Evolutionary conservation across 2,797 vertebrate genomes (phyloP), one percentile per base, ranked within the genome.

Genomic region (Nannoperca obscura): DNA sequence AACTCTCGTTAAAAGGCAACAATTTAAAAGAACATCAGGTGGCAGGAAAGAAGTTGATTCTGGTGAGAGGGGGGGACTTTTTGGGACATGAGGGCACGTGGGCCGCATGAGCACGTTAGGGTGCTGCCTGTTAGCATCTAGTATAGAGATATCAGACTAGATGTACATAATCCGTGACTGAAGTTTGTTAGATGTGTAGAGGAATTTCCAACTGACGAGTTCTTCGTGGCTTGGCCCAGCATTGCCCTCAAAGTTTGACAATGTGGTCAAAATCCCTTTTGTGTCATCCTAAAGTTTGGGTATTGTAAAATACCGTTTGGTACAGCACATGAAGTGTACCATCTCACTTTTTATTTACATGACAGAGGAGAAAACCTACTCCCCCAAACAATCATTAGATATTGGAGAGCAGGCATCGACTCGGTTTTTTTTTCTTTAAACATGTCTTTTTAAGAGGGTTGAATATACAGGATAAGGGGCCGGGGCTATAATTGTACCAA

Each of bases 1-100:
- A 95, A 95, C 92, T 94, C 89, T 91, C 87, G 87, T 92, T 88
- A 88, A 90, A 94, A 91, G 91, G 85, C 90, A 93, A 90, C 82
- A 87, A 84, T 73, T 81, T 11, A 71, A 63, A 53, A 71, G 83
- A 75, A 81, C 64, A 72, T 88, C 84, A 68, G 82, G 82, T 87
- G 90, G 88, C 85, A 92, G 86, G 89, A 86, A 66, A 81, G 78
- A 84, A 83, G 80, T 32, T 49, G 67, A 72, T 82, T 86, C 73
- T 76, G 78, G 46, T 58, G 42, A 27, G 66, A 46, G 34, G 67
- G 57, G 57, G 34, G 42, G 34, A n/a, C 0, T 8, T 57, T 20
- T 36, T 10, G 34, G 71, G 36, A 34, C 17, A 24, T 11, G 27
- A 60, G 67, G 53, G 61, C 42, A 53, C 2, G 47, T 68, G 71